Percentiles rank a stretch among this genome's conserved stretches.
Evolutionary conservation across 2,888 invertebrate genomes (phyloP).

Genomic region (Clostera curtula): DNA sequence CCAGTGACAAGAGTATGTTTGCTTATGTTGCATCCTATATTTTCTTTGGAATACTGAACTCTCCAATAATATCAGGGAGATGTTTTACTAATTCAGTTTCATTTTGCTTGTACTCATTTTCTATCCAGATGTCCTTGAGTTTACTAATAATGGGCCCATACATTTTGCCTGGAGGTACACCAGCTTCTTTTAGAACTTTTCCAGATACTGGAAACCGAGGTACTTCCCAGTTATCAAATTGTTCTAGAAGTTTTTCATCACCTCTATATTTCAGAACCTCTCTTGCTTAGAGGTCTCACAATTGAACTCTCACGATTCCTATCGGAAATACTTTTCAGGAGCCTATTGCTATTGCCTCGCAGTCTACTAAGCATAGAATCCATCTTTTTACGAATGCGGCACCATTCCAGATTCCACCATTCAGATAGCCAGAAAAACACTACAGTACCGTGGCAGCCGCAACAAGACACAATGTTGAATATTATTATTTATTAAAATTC

Average conservation of each 20-base stretch:
- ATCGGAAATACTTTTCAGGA: too few species aligned
- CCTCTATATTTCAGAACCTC: constrained; percentile 90
- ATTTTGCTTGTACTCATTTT: constrained; percentile 81
- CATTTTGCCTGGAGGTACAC: constrained; percentile 75
- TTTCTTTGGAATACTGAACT: constrained; percentile 47
- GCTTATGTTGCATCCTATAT: constrained; percentile 18
- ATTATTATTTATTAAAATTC: too few species aligned
- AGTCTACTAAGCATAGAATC: too few species aligned
- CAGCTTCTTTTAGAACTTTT: constrained; percentile 76
- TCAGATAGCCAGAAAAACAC: too few species aligned
- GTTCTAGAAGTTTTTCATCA: constrained; percentile 73
- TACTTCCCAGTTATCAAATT: constrained; percentile 82
- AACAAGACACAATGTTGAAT: too few species aligned
- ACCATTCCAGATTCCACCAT: too few species aligned
- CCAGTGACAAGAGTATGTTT: too few species aligned
- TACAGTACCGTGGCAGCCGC: too few species aligned
- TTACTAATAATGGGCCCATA: constrained; percentile 80
- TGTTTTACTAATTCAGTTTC: constrained; percentile 80
- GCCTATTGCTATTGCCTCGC: too few species aligned
- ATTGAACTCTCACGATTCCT: too few species aligned
- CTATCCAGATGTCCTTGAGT: constrained; percentile 87
- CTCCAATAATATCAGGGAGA: constrained; percentile 74
- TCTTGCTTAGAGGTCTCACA: too few species aligned
- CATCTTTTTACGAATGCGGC: too few species aligned
- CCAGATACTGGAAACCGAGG: constrained; percentile 91